A percentile compares a stretch with the other conserved stretches of the same genome.
phyloP scores from a whole-genome alignment of 2,797 vertebrate genomes.

The Catharus ustulatus region DNA sequence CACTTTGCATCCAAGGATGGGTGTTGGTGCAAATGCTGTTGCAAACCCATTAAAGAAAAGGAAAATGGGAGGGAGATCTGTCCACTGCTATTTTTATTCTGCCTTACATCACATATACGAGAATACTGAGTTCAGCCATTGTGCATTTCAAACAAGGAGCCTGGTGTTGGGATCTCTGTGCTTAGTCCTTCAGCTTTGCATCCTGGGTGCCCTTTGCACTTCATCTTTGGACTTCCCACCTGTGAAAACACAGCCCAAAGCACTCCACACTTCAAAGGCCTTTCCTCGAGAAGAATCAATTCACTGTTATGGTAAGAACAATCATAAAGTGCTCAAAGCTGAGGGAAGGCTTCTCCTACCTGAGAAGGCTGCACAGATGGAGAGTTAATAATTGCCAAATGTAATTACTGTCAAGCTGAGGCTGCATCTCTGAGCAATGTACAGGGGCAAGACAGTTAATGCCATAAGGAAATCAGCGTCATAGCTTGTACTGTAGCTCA shows the following conservation, averaged over 20 bases:
- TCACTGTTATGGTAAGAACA: not conserved
- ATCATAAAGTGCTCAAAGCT: not conserved
- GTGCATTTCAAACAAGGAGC: not conserved
- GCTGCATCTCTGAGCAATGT: not conserved
- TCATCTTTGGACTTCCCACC: not conserved
- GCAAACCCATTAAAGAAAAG: not conserved
- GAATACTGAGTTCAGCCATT: not conserved
- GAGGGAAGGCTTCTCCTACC: not conserved
- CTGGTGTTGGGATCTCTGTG: not conserved
- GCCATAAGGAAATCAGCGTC: not conserved
- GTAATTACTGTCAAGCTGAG: not conserved
- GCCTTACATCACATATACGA: not conserved
- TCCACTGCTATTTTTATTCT: not conserved
- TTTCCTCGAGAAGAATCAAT: not conserved
- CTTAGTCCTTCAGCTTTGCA: not conserved
- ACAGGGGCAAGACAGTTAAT: not conserved
- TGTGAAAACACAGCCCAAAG: slow-evolving; percentile 7
- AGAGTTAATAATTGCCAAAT: slow-evolving; percentile 31
- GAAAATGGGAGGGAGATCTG: not conserved
- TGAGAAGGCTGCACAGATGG: not conserved
- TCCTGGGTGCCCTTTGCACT: not conserved
- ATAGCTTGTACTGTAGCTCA: not conserved
- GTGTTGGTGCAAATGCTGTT: not conserved
- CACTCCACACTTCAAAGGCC: slow-evolving; percentile 10
- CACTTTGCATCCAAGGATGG: not conserved